Evolutionary conservation across 2,113 vertebrate species (phyloP).

Genomic region (Pachycephala philippinensis): DNA sequence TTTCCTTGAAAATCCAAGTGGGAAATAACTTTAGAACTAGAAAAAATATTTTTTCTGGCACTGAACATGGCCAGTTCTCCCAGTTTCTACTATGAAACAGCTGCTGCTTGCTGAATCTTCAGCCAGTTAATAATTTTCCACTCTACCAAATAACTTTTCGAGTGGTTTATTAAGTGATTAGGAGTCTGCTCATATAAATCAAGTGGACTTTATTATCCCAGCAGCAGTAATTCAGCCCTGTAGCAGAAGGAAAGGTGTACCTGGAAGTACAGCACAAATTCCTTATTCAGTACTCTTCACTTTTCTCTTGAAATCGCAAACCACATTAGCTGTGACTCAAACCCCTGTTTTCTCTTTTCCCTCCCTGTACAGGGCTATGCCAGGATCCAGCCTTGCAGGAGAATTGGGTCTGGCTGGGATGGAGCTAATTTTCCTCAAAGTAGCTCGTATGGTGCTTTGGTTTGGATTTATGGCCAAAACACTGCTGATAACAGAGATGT

Average conservation of each 20-base stretch:
- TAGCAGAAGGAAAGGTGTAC: background rate
- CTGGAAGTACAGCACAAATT: background rate
- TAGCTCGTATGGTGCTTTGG: background rate
- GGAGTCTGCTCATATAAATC: background rate
- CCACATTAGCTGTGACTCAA: background rate
- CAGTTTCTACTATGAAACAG: background rate
- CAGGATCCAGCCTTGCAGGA: background rate
- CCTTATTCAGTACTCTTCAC: background rate
- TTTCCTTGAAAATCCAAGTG: background rate
- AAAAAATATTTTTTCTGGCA: background rate
- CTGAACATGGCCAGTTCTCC: background rate
- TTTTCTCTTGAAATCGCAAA: background rate
- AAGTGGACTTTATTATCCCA: background rate
- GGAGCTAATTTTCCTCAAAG: background rate
- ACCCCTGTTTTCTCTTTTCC: background rate
- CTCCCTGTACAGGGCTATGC: background rate
- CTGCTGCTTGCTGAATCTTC: background rate
- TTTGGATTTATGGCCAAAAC: background rate
- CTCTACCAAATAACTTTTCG: background rate
- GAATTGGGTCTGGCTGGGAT: background rate
- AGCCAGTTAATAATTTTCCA: conserved; percentile 18
- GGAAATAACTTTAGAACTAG: background rate
- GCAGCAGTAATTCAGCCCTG: background rate
- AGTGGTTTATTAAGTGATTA: conserved; percentile 29
- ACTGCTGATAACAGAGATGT: background rate